Percentiles rank a stretch among this genome's conserved stretches.
These are phyloP conservation scores for Thera britannica DNA, from an alignment of 2,888 invertebrate species.

Conservation along the genomic window DNA sequence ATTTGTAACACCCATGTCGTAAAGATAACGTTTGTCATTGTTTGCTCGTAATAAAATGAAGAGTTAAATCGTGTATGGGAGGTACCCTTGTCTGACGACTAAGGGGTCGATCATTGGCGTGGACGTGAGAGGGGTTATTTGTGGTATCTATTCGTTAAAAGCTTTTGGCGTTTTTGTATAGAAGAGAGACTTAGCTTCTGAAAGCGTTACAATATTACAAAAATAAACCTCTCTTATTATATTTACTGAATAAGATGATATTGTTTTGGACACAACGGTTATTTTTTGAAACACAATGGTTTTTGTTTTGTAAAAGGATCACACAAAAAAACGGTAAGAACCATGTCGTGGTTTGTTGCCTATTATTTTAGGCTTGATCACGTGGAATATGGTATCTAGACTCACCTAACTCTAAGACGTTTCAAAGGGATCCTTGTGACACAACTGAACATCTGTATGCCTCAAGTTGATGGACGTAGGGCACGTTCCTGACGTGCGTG, in stretches of 20 bases:
- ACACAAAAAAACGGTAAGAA: too few species aligned
- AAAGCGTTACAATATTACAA: not conserved
- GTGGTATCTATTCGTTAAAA: not conserved
- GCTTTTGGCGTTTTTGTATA: not conserved
- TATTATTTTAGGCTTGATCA: too few species aligned
- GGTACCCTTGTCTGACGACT: conserved; percentile 25
- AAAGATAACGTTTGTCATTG: conserved; percentile 43
- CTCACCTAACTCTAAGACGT: too few species aligned
- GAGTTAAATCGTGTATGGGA: conserved; percentile 30
- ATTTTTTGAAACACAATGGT: not conserved
- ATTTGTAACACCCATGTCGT: conserved; percentile 40
- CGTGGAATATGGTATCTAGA: too few species aligned
- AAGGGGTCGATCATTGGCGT: conserved; percentile 22
- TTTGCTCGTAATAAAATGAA: conserved; percentile 40
- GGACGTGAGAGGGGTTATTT: conserved; percentile 25
- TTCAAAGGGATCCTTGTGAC: too few species aligned
- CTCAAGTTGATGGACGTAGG: too few species aligned
- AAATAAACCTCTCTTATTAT: not conserved
- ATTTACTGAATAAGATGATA: not conserved
- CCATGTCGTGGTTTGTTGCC: too few species aligned
- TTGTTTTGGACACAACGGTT: not conserved
- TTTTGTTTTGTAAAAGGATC: too few species aligned
- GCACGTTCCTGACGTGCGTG: too few species aligned
- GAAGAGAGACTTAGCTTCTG: not conserved
- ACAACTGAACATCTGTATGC: too few species aligned